These are phyloP conservation scores for Drosophila hawaiiensis DNA, from an alignment of 2,888 invertebrate genomes.

Conservation along the genomic window DNA sequence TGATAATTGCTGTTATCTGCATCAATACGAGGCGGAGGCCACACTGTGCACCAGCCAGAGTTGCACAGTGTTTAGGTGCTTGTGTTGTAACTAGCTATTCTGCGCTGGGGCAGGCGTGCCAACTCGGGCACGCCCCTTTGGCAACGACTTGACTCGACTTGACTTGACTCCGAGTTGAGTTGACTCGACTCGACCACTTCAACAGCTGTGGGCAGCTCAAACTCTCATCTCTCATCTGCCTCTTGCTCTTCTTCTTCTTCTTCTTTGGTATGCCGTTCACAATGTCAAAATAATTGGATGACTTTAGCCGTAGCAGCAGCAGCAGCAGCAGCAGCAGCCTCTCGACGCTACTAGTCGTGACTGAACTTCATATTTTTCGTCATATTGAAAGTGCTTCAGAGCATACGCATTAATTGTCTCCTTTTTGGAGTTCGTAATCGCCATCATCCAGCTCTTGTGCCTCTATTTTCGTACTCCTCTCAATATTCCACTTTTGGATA, in stretches of 20 bases:
- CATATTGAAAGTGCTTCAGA: slow-evolving; percentile 60
- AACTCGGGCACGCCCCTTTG: slow-evolving; percentile 63
- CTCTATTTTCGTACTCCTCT: not conserved
- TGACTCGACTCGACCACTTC: slow-evolving; percentile 37
- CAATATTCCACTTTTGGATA: not conserved
- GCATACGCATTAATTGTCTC: slow-evolving; percentile 72
- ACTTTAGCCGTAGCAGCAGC: slow-evolving; percentile 46
- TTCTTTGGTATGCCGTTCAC: slow-evolving; percentile 32
- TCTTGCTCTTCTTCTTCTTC: not conserved
- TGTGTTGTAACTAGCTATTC: slow-evolving; percentile 72
- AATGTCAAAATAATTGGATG: slow-evolving; percentile 80
- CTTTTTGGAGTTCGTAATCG: not conserved
- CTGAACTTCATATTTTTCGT: slow-evolving; percentile 32
- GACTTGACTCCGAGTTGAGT: not conserved
- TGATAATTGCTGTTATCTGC: slow-evolving; percentile 38
- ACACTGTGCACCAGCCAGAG: slow-evolving; percentile 45
- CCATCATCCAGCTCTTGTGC: not conserved
- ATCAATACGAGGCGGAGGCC: slow-evolving; percentile 26
- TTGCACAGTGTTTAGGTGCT: slow-evolving; percentile 57
- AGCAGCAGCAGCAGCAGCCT: slow-evolving; percentile 1
- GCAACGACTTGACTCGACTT: slow-evolving; percentile 18
- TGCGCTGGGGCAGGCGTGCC: slow-evolving; percentile 72
- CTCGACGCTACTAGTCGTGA: slow-evolving; percentile 26
- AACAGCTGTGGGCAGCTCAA: slow-evolving; percentile 47
- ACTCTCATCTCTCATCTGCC: not conserved